A percentile compares a stretch with the other conserved stretches of the same genome.
These are phyloP conservation scores for Gavialis gangeticus DNA, from an alignment of 2,113 vertebrate genomes.

Conservation along the genomic window DNA sequence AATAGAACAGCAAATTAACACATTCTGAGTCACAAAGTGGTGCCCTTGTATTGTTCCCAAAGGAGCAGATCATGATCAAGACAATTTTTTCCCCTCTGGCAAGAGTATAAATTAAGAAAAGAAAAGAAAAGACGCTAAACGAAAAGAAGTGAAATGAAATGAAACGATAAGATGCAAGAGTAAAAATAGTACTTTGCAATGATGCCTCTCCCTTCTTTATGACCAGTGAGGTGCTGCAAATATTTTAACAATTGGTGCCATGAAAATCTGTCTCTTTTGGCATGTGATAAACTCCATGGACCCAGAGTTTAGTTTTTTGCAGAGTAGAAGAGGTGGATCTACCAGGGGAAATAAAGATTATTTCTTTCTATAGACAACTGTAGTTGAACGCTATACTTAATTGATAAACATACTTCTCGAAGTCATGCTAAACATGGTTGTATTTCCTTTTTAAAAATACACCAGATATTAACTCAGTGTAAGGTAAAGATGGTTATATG, in stretches of 20 bases:
- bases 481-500: not conserved
- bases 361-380: not conserved
- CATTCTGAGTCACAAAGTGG: slow-evolving; percentile 38
- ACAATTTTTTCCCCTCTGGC: slow-evolving; percentile 63
- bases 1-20: slow-evolving; percentile 32
- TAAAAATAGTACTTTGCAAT: not conserved
- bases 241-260: not conserved
- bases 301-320: not conserved
- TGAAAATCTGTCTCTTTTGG: not conserved
- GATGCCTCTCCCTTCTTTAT: not conserved
- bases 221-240: not conserved
- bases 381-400: not conserved
- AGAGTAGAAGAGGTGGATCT: not conserved
- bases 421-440: not conserved
- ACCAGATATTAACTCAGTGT: not conserved
- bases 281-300: not conserved
- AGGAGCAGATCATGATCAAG: slow-evolving; percentile 21
- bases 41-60: slow-evolving; percentile 17
- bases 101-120: slow-evolving; percentile 58
- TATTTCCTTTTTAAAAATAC: not conserved
- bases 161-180: not conserved
- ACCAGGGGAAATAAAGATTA: not conserved
- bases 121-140: not conserved
- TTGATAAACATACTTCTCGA: not conserved
- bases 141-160: not conserved